Base-by-base conservation (phyloP, 2,113 vertebrate species). In the Microtus oregoni region DNA sequence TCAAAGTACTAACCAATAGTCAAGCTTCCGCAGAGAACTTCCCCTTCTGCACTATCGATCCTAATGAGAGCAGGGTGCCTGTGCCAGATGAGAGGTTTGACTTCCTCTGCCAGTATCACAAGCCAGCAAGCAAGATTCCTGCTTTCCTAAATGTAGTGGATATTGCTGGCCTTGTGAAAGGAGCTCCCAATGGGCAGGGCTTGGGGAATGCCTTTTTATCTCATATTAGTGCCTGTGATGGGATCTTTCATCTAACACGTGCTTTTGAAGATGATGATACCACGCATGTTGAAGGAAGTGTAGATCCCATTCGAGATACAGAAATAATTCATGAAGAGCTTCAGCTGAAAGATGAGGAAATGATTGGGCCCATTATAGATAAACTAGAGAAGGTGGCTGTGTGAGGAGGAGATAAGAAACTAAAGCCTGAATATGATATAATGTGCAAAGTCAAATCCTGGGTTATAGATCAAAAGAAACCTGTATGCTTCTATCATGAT, bases 181-280 rank as follows among this genome's bases (percentile, higher is more conserved):
- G 99, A 97, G 99, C 99, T 75, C 99, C 99, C 70, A 98, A 99
- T 47, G 99, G 99, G 41, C 99, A 99, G 98, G 99, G 99, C 94
- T 98, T 99, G 93, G 99, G 99, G 97, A 99, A 99, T 81, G 99
- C 99, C 96, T 99, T 99, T 98, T 98, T 99, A 97, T 99, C 99
- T 76, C 98, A 99, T 98, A 99, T 99, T 98, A 99, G 99, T 38
- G 99, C 99, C 97, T 99, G 99, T 91, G 99, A 99, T 81, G 99
- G 98, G 92, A 99, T 99, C 98, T 99, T 99, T 98, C 99, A 99
- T 98, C 99, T 99, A 98, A 99, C 99, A 77, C 99, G 99, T 99
- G 99, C 99, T 1, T 99, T 99, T 97, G 99, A 99, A 95, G 99
- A 99, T 96, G 99, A 99, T 98, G 99, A 99, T 96, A 99, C 99